Evolutionary conservation across 64 coral and sea anemone genomes (phyloP).

Genomic region (Porites lutea): DNA sequence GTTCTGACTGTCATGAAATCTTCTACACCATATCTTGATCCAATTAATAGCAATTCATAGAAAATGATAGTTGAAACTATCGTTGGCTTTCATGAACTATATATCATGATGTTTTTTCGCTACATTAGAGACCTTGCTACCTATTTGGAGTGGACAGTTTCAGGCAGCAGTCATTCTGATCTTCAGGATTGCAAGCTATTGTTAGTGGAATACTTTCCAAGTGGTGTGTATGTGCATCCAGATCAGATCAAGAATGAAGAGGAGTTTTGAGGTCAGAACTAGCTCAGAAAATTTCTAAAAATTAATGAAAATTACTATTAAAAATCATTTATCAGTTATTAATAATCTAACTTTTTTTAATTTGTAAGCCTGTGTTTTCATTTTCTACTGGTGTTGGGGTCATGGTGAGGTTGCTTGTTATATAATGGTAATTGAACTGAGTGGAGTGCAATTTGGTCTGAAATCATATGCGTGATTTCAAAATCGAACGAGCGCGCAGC

Average conservation of each 20-base stretch:
- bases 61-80: no score
- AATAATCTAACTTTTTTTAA: no score
- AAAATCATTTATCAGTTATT: no score
- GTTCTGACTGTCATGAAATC: no score
- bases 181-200: slow-evolving; percentile 54
- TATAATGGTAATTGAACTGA: slow-evolving; percentile 50
- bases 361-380: not conserved
- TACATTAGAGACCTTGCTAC: slow-evolving; percentile 51
- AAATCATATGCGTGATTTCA: no score
- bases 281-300: not conserved
- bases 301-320: no score
- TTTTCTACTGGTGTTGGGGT: not conserved
- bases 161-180: slow-evolving; percentile 37
- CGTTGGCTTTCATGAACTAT: no score
- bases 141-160: slow-evolving; percentile 60
- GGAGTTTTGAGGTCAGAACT: slow-evolving; percentile 45
- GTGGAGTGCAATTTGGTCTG: slow-evolving; percentile 31
- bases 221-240: slow-evolving; percentile 57
- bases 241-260: slow-evolving; percentile 67
- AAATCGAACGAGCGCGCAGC: no score
- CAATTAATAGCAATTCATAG: no score
- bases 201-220: slow-evolving; percentile 67
- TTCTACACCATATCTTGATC: no score
- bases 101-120: not conserved
- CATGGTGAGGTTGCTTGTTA: no score